These are phyloP conservation scores for Hydrocynus forskahlii DNA, from an alignment of 2,797 vertebrate species.

Conservation along the genomic window DNA sequence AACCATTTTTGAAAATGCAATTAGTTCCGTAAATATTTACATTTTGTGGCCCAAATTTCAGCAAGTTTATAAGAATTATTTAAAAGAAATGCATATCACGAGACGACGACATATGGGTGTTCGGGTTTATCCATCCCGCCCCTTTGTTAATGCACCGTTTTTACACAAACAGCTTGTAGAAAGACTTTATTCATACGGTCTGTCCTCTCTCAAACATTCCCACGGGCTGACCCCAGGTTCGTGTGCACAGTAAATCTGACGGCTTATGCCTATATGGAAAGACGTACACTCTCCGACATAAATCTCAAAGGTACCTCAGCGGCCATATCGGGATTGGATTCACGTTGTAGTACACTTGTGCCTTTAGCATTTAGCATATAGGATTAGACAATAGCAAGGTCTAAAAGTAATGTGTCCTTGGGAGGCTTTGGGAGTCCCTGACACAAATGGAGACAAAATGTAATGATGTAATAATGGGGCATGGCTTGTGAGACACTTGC, in stretches of 20 bases:
- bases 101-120: neutral
- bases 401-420: neutral
- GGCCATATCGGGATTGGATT: neutral
- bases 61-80: neutral
- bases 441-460: neutral
- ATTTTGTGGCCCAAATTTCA: no score
- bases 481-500: neutral
- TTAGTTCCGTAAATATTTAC: no score
- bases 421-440: neutral
- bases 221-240: constrained; percentile 30
- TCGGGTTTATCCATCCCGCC: neutral
- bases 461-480: neutral
- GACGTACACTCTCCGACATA: constrained; percentile 21
- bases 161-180: neutral
- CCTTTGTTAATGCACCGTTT: neutral
- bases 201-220: constrained; percentile 4
- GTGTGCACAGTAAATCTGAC: constrained; percentile 33
- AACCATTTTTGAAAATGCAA: no score
- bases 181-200: neutral
- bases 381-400: neutral
- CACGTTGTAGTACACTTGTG: neutral
- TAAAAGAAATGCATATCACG: neutral
- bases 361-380: neutral
- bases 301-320: constrained; percentile 20
- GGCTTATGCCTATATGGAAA: constrained; percentile 30